Percentiles rank a stretch among this genome's conserved stretches.
Conservation (phyloP, 1,140 invertebrate species). For the Zophobas morio region DNA sequence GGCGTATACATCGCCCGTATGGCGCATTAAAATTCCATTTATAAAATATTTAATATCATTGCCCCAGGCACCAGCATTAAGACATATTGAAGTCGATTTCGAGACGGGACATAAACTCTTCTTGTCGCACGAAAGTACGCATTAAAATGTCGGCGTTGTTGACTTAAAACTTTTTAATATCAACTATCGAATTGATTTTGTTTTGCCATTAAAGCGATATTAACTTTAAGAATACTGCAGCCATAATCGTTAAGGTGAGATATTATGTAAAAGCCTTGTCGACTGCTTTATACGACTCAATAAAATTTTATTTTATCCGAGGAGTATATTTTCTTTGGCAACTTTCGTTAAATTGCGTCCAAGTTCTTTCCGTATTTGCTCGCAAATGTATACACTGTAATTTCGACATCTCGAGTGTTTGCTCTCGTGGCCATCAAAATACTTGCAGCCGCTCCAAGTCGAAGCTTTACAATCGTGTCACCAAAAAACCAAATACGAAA, state of each 20-base stretch:
- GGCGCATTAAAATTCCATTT: slow-evolving; percentile 39
- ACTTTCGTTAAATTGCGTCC: no score
- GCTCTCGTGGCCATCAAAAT: no score
- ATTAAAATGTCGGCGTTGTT: neutral
- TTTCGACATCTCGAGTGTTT: no score
- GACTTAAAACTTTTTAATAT: neutral
- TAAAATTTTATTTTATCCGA: slow-evolving; percentile 15
- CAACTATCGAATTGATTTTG: slow-evolving; percentile 25
- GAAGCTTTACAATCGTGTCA: no score
- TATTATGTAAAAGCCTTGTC: slow-evolving; percentile 36
- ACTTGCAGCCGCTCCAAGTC: no score
- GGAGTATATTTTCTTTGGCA: no score
- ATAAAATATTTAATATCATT: slow-evolving; percentile 36
- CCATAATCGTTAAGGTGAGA: slow-evolving; percentile 34
- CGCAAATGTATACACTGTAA: no score
- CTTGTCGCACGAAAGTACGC: slow-evolving; percentile 1
- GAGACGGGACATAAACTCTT: slow-evolving; percentile 11
- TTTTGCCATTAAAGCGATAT: slow-evolving; percentile 23
- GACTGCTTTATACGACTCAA: slow-evolving; percentile 25
- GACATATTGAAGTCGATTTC: slow-evolving; percentile 21
- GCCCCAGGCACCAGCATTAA: slow-evolving; percentile 19
- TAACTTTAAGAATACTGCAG: slow-evolving; percentile 27
- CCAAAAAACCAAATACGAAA: no score
- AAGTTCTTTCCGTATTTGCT: no score
- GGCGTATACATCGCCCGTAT: slow-evolving; percentile 19